phyloP scores from a whole-genome alignment of 1,140 invertebrate genomes.

The Phortica variegata region DNA sequence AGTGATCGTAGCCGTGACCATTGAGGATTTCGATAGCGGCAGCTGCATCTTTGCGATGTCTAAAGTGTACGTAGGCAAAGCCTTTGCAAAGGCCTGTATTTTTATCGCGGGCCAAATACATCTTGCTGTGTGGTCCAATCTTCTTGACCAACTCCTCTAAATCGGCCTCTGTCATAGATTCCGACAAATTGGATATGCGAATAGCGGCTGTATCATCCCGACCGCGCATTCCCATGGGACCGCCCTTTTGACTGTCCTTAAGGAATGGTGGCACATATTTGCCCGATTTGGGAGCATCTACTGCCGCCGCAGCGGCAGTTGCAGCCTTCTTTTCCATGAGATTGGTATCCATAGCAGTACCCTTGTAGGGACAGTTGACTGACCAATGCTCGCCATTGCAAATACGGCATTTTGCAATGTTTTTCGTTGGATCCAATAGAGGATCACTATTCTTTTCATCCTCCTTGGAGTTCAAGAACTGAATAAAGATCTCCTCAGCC shows the following conservation, averaged over 20 bases:
- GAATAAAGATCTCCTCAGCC: conserved; percentile 95
- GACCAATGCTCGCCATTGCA: conserved; percentile 98
- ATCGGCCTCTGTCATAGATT: conserved; percentile 92
- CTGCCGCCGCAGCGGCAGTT: conserved; percentile 30
- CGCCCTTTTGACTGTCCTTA: conserved; percentile 74
- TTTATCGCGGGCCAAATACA: conserved; percentile 87
- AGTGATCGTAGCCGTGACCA: conserved; percentile 96
- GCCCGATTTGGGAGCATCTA: conserved; percentile 57
- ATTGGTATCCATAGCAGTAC: conserved; percentile 71
- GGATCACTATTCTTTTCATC: conserved; percentile 84
- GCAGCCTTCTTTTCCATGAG: conserved; percentile 52
- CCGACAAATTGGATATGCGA: conserved; percentile 95
- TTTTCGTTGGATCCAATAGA: conserved; percentile 47
- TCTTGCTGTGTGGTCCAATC: conserved; percentile 63
- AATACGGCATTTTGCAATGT: conserved; percentile 88
- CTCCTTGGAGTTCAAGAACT: conserved; percentile 82
- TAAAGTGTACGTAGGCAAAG: conserved; percentile 97
- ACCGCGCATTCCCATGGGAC: conserved; percentile 70
- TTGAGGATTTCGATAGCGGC: conserved; percentile 87
- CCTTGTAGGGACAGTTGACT: conserved; percentile 94
- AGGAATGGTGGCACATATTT: conserved; percentile 86
- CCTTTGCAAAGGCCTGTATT: conserved; percentile 79
- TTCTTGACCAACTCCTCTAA: conserved; percentile 90
- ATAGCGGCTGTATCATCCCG: conserved; percentile 85
- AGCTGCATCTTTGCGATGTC: conserved; percentile 85